Conservation (phyloP, 1,140 invertebrate genomes). For the Aphelenchoides besseyi region DNA sequence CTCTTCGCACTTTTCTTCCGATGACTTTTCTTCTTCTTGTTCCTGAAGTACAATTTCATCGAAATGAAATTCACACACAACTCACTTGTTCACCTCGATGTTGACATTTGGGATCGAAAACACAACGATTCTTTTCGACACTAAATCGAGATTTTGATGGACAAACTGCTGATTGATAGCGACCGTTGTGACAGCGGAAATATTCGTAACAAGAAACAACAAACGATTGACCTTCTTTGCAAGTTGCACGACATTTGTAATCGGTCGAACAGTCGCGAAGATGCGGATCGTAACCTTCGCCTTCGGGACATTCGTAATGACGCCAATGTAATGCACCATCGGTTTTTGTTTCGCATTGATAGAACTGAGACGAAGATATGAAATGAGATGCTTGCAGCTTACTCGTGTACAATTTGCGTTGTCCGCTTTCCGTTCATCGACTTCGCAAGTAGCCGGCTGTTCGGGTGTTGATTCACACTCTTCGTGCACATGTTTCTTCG, state of each 20-base stretch:
- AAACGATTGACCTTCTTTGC: conserved; percentile 2
- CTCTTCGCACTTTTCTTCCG: not conserved
- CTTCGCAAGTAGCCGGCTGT: not conserved
- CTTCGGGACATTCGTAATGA: not conserved
- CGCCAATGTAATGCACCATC: not conserved
- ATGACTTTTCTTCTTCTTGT: not conserved
- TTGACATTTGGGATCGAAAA: conserved; percentile 2
- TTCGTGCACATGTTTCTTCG: not conserved
- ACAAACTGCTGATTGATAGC: conserved; percentile 1
- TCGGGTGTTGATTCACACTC: not conserved
- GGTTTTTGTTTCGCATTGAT: not conserved
- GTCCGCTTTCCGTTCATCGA: conserved; percentile 4
- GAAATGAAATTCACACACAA: not conserved
- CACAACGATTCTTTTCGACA: not conserved
- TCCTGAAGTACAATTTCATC: not conserved
- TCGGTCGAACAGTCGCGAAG: not conserved
- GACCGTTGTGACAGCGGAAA: not conserved
- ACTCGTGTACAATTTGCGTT: conserved; percentile 1
- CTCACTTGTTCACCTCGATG: not conserved
- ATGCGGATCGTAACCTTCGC: conserved; percentile 5
- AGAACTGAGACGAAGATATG: not conserved
- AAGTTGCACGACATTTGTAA: not conserved
- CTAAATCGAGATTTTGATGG: not conserved
- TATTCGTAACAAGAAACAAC: conserved; percentile 6
- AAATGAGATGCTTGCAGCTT: not conserved